phyloP scores from a whole-genome alignment of 2,888 invertebrate genomes.

The Dynastes maya region DNA sequence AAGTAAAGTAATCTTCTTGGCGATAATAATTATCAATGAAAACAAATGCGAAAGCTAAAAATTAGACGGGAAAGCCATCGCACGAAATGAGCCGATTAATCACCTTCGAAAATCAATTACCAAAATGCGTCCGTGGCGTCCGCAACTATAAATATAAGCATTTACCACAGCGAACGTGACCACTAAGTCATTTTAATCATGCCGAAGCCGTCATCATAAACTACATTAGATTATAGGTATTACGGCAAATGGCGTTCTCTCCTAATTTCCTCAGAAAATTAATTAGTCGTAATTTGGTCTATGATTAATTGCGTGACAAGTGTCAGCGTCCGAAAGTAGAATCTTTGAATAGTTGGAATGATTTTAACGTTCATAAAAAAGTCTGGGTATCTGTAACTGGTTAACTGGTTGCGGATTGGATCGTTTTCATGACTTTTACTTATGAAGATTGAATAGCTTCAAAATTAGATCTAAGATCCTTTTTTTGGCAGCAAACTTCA shows the following conservation, averaged over 20 bases:
- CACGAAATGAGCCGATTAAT: conserved; percentile 9
- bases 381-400: no score
- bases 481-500: no score
- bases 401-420: no score
- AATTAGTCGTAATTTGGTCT: background rate
- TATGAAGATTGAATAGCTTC: no score
- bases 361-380: background rate
- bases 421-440: no score
- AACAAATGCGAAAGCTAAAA: background rate
- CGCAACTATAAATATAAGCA: conserved; percentile 12
- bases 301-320: conserved; percentile 16
- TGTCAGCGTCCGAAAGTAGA: background rate
- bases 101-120: conserved; percentile 22
- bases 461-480: no score
- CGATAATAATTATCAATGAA: conserved; percentile 8
- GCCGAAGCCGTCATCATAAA: conserved; percentile 9
- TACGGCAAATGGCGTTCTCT: conserved; percentile 3
- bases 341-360: background rate
- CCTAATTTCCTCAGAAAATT: background rate
- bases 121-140: conserved; percentile 5
- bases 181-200: conserved; percentile 21
- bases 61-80: background rate
- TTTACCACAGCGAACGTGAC: conserved; percentile 21
- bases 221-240: conserved; percentile 25
- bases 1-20: background rate